Conservation (phyloP, 2,113 vertebrate genomes). For the Corvus moneduloides region DNA sequence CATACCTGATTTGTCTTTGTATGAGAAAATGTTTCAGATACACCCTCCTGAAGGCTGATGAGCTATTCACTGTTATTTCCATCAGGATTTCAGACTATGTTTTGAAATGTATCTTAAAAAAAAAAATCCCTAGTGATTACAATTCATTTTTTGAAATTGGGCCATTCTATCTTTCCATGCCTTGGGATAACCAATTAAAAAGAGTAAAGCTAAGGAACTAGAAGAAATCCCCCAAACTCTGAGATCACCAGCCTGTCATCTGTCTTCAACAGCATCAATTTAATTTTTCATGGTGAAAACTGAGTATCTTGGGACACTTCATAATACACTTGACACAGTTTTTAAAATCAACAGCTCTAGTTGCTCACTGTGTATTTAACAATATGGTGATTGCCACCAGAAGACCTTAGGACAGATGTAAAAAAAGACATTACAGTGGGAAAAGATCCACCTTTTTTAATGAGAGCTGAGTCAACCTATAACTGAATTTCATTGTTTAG, state of each 20-base stretch:
- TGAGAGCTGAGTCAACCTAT: neutral
- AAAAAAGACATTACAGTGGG: neutral
- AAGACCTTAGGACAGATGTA: neutral
- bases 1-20: constrained; percentile 48
- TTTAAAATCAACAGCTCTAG: constrained; percentile 8
- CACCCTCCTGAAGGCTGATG: constrained; percentile 42
- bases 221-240: constrained; percentile 3
- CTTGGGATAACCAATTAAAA: constrained; percentile 57
- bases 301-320: neutral
- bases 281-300: constrained; percentile 3
- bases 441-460: neutral
- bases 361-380: neutral
- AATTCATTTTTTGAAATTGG: constrained; percentile 56
- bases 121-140: constrained; percentile 19
- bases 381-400: neutral
- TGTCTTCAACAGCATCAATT: neutral
- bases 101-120: neutral
- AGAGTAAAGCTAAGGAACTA: neutral
- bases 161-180: constrained; percentile 36
- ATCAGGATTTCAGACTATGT: constrained; percentile 27
- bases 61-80: constrained; percentile 20
- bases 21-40: constrained; percentile 1
- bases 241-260: neutral
- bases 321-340: constrained; percentile 19
- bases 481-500: neutral